Base-by-base conservation (phyloP, 2,888 invertebrate species). In the Zaprionus obscuricornis region DNA sequence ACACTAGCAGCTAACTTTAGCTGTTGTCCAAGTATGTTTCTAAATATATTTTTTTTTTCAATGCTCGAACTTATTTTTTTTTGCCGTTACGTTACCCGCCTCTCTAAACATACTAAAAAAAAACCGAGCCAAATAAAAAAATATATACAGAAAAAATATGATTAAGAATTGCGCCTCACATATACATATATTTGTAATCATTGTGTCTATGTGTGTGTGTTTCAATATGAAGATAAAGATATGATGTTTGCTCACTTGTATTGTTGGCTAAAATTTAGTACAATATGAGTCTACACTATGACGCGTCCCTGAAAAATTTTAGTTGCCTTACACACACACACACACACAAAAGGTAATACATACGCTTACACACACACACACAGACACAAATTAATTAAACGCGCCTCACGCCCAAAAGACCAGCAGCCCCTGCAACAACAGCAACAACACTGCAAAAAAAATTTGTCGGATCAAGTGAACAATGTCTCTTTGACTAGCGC, bases 21-120 rank as follows among this genome's bases (percentile, higher is more conserved):
- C n/a, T n/a, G n/a, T n/a, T n/a, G n/a, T n/a, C n/a, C n/a, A n/a
- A n/a, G n/a, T n/a, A n/a, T n/a, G n/a, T n/a, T n/a, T n/a, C n/a
- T n/a, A n/a, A n/a, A n/a, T n/a, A n/a, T n/a, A n/a, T n/a, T n/a
- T n/a, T n/a, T n/a, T n/a, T n/a, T n/a, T n/a, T n/a, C n/a, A n/a
- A n/a, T n/a, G n/a, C n/a, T n/a, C n/a, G n/a, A n/a, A n/a, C n/a
- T n/a, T n/a, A n/a, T n/a, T n/a, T n/a, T n/a, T n/a, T n/a, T 62
- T 56, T 46, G 45, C 45, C 49, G 70, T 62, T 59, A 52, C 56
- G 62, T 70, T 50, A 49, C 60, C 62, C 66, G 74, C 65, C 85
- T 42, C n/a, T n/a, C 70, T 49, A 55, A 75, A 76, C 76, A 75
- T 50, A 83, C 81, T 63, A 67, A 68, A 74, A 39, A 43, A 72